Evolutionary conservation across 1,140 invertebrate genomes (phyloP), one percentile per base, ranked within the genome.

Genomic region (Drosophila pandora): DNA sequence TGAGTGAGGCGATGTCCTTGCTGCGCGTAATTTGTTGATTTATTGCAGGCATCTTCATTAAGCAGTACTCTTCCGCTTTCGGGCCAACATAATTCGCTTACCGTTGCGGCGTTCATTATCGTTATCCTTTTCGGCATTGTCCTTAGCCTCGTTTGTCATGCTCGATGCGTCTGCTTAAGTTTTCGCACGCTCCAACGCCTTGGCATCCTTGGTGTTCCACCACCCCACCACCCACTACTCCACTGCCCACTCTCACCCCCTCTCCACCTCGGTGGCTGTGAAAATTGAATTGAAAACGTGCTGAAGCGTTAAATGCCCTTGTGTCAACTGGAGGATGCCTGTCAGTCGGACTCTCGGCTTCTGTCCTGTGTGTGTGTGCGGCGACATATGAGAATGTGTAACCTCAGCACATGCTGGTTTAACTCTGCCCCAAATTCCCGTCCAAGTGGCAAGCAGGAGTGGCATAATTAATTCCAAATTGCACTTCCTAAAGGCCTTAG

Each of bases 231-330:
- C 34, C 34, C 12, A 37, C 12, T 2, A 3, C 34, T n/a, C 34
- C 34, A 37, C 34, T n/a, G 34, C 34, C 34, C 34, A 37, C 34
- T 37, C 10, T 37, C 34, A 37, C 12, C 41, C 17, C 7, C 10
- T 9, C 34, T 39, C 32, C 39, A 28, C 28, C 49, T 54, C 37
- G 23, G 25, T 28, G 43, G 79, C 65, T 68, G 67, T 79, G 79
- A 69, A 88, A 90, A 90, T 90, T 90, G 82, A 90, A 90, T 90
- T 89, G 89, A 74, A 90, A 87, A 90, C 89, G 89, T 90, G 89
- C 89, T 90, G 89, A 90, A 76, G 89, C 89, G 89, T 90, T 90
- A 90, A 90, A 90, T 90, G 85, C 84, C 90, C 79, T 74, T 83
- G 89, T 90, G 89, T 90, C 85, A 87, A 89, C 89, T 41, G 52